Base-by-base conservation (phyloP, 2,113 vertebrate species). In the Poeciliopsis turrubarensis region DNA sequence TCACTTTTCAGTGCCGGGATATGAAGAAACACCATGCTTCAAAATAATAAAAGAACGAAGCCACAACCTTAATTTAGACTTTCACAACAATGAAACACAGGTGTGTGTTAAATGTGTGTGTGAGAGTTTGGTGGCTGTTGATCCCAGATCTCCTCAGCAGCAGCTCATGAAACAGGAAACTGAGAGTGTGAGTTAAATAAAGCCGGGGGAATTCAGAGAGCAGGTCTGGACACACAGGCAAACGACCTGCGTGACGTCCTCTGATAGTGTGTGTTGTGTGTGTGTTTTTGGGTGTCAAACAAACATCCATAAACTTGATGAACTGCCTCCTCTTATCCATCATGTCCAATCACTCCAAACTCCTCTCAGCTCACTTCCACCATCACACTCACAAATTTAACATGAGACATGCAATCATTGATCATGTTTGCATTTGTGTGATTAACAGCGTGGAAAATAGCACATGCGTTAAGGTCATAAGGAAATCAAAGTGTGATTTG, bases 101-200 rank as follows among this genome's bases (percentile, higher is more conserved):
- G 47, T 57, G 78, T 1, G 70, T 37, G 70, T 65, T 41, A 26
- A 29, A 51, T 39, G 34, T 1, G 63, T 54, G 64, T 65, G 64
- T 51, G 54, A 69, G 75, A 73, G 68, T 70, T 47, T 84, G 66
- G 70, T 70, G 86, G 86, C 77, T 90, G 89, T 82, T 83, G 87
- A 86, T 85, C 31, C 9, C 65, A 80, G 77, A 82, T 89, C 89
- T 91, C 75, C 73, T 80, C 77, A 76, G 74, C 31, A 30, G 81
- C 39, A 85, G 82, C 90, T 88, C 67, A 68, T 93, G 94, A 94
- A 94, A 95, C 91, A 91, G 91, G 91, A 95, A 93, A 91, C 91
- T 87, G 76, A 83, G 77, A 82, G 83, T 69, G 80, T 88, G 88
- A 90, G 86, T 91, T 92, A 94, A 94, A 92, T 94, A 92, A 94